These are phyloP conservation scores for Tigriopus japonicus DNA, from an alignment of 1,140 invertebrate species.

Conservation along the genomic window DNA sequence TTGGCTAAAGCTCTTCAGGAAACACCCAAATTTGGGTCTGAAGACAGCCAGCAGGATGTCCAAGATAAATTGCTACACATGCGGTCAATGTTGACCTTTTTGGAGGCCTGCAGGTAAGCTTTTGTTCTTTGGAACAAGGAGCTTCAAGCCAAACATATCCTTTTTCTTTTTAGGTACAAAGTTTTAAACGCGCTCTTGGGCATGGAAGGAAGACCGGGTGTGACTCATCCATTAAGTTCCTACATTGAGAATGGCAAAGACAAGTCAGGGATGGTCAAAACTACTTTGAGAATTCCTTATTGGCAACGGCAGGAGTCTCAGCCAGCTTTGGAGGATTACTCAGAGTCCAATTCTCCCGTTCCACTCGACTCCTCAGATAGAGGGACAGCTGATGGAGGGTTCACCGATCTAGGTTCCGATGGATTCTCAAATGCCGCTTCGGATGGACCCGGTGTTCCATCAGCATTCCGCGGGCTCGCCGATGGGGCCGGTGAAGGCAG, in stretches of 20 bases:
- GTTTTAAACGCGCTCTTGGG: not conserved
- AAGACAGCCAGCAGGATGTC: conserved; percentile 78
- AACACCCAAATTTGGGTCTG: conserved; percentile 65
- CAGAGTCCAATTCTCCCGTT: not conserved
- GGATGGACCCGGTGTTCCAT: too few relatives aligned
- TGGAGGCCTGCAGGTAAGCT: conserved; percentile 44
- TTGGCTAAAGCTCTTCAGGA: conserved; percentile 72
- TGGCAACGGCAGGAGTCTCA: conserved; percentile 3
- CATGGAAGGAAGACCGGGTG: not conserved
- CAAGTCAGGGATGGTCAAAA: not conserved
- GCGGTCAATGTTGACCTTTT: conserved; percentile 70
- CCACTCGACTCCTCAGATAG: not conserved
- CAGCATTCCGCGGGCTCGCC: too few relatives aligned
- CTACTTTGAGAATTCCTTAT: conserved; percentile 2
- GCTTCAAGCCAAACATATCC: conserved; percentile 12
- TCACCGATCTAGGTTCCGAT: not conserved
- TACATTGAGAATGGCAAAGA: conserved; percentile 12
- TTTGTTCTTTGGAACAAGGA: not conserved
- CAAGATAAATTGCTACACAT: conserved; percentile 73
- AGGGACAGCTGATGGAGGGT: conserved; percentile 4
- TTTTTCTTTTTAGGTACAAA: conserved; percentile 10
- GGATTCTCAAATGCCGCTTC: not conserved
- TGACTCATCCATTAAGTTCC: conserved; percentile 5
- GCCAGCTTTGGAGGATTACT: not conserved
- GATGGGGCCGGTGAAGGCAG: not conserved